phyloP scores from a whole-genome alignment of 2,113 vertebrate genomes.

The Centrocercus urophasianus region DNA sequence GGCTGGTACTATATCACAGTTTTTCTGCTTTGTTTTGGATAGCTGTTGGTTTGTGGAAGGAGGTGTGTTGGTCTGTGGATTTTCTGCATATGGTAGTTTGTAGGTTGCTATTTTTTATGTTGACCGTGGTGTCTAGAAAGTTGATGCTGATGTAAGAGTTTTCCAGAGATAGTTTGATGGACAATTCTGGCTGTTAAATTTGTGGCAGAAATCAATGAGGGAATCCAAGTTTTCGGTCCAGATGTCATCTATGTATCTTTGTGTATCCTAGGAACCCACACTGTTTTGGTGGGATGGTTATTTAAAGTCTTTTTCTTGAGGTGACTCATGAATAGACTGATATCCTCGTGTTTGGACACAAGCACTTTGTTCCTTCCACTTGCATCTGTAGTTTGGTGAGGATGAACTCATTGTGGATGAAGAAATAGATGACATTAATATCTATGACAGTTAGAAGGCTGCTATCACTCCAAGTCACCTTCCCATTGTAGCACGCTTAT shows the following conservation, averaged over 20 bases:
- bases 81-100: constrained; percentile 73
- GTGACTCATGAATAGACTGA: neutral
- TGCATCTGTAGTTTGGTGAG: neutral
- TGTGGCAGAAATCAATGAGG: constrained; percentile 28
- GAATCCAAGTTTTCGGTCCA: neutral
- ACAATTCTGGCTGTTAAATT: constrained; percentile 14
- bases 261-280: neutral
- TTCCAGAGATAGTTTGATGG: constrained; percentile 53
- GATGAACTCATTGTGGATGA: neutral
- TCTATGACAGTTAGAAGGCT: neutral
- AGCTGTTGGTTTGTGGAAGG: constrained; percentile 68
- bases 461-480: neutral
- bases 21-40: constrained; percentile 58
- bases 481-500: neutral
- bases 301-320: neutral
- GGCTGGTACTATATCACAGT: constrained; percentile 41
- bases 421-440: neutral
- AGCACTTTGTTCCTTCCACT: neutral
- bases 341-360: neutral
- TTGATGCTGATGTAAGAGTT: constrained; percentile 62
- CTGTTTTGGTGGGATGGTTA: neutral
- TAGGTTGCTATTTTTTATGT: constrained; percentile 66
- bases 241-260: neutral
- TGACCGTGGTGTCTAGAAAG: constrained; percentile 64
- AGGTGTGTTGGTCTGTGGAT: constrained; percentile 74